Evolutionary conservation across 2,888 invertebrate species (phyloP).

Genomic region (Drosophila maculinotata): DNA sequence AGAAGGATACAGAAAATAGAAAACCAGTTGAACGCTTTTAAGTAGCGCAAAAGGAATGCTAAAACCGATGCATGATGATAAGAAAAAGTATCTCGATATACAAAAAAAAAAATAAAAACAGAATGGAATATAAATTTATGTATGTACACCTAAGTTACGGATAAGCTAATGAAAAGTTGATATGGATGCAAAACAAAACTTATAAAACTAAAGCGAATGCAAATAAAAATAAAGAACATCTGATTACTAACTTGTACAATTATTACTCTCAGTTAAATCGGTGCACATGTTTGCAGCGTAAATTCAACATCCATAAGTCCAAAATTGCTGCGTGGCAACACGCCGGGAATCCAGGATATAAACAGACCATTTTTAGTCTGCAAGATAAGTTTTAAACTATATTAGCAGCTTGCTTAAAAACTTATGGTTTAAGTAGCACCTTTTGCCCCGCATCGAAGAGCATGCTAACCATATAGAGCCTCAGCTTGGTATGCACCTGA

Average conservation of each 20-base stretch:
- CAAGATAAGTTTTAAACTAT: constrained; percentile 14
- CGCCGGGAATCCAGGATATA: constrained; percentile 92
- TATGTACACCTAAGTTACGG: constrained; percentile 69
- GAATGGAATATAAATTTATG: constrained; percentile 57
- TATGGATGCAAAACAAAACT: constrained; percentile 56
- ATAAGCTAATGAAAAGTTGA: constrained; percentile 74
- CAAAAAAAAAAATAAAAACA: constrained; percentile 35
- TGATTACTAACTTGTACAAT: constrained; percentile 23
- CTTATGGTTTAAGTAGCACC: constrained; percentile 12
- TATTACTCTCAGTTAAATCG: constrained; percentile 15
- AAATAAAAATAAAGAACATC: constrained; percentile 70
- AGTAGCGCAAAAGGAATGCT: constrained; percentile 40
- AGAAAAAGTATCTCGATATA: constrained; percentile 44
- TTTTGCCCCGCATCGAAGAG: constrained; percentile 62
- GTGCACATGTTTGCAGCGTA: constrained; percentile 87
- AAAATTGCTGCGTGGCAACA: constrained; percentile 89
- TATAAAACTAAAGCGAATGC: constrained; percentile 68
- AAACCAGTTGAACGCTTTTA: constrained; percentile 56
- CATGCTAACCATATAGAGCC: constrained; percentile 75
- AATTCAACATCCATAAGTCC: constrained; percentile 91
- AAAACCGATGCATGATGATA: constrained; percentile 32
- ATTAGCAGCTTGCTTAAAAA: not conserved
- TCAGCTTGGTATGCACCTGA: constrained; percentile 71
- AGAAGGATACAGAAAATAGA: constrained; percentile 14
- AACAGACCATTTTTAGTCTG: constrained; percentile 88